phyloP scores from a whole-genome alignment of 2,113 vertebrate genomes.

The Natator depressus region DNA sequence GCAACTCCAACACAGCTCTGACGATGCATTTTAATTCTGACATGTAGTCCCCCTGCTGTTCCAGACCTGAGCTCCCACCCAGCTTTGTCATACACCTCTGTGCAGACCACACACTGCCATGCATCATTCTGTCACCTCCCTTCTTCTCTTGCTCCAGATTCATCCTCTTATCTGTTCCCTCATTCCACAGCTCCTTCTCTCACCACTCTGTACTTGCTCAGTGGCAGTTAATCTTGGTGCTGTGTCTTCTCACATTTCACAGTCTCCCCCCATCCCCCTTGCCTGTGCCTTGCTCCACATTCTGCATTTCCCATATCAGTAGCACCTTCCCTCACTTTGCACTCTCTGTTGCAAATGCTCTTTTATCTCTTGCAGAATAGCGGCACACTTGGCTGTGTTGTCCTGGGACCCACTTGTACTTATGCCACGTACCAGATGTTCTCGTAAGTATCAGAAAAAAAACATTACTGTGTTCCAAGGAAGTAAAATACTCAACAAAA shows the following conservation, averaged over 20 bases:
- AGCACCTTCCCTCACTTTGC: not conserved
- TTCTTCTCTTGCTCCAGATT: not conserved
- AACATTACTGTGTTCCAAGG: not conserved
- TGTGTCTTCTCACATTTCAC: not conserved
- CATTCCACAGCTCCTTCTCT: not conserved
- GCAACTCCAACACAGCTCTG: not conserved
- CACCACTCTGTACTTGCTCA: not conserved
- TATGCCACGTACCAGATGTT: constrained; percentile 93
- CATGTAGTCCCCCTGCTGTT: not conserved
- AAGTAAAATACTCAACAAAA: not conserved
- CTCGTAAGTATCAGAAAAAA: constrained; percentile 87
- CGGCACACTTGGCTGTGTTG: constrained; percentile 82
- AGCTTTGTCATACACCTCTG: not conserved
- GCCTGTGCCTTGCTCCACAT: not conserved
- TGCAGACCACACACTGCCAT: not conserved
- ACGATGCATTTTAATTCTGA: not conserved
- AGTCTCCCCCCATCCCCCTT: not conserved
- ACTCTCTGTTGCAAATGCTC: not conserved
- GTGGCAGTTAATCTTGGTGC: not conserved
- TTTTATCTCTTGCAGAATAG: constrained; percentile 73
- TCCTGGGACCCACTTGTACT: constrained; percentile 93
- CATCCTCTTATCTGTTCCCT: not conserved
- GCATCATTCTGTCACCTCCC: not conserved
- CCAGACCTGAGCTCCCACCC: not conserved
- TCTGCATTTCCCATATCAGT: not conserved